These are phyloP conservation scores for Buathra laborator DNA, from an alignment of 2,888 invertebrate species.

Conservation along the genomic window DNA sequence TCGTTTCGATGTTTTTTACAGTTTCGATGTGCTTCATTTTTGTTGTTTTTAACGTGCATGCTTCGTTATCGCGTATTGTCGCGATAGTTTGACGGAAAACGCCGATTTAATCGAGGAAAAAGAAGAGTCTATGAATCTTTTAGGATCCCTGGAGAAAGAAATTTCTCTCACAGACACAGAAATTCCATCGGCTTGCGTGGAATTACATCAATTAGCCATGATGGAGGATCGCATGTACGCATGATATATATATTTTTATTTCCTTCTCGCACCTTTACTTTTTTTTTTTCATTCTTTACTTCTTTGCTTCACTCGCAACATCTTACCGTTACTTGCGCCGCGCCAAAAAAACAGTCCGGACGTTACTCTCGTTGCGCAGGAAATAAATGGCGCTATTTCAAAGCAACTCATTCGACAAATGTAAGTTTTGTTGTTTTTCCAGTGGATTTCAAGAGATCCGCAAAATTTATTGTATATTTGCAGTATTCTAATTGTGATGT, in stretches of 20 bases:
- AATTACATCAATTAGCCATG: conserved; percentile 77
- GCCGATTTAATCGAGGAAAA: conserved; percentile 60
- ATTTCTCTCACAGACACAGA: conserved; percentile 67
- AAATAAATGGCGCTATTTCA: conserved; percentile 73
- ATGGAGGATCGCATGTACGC: conserved; percentile 85
- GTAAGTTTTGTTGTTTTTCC: conserved; percentile 75
- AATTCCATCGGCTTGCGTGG: conserved; percentile 76
- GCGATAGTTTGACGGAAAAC: conserved; percentile 75
- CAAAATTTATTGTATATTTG: neutral
- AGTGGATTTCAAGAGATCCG: neutral
- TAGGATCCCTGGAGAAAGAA: conserved; percentile 65
- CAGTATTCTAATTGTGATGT: neutral
- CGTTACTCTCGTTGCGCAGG: conserved; percentile 80
- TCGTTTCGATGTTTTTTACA: conserved; percentile 63
- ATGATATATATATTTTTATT: conserved; percentile 72
- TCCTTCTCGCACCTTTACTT: conserved; percentile 60
- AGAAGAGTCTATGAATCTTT: conserved; percentile 65
- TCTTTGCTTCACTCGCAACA: conserved; percentile 60
- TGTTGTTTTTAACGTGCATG: conserved; percentile 80
- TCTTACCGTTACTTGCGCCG: conserved; percentile 71
- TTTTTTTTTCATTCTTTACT: conserved; percentile 53
- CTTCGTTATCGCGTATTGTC: conserved; percentile 75
- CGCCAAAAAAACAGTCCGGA: conserved; percentile 81
- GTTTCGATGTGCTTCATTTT: conserved; percentile 77
- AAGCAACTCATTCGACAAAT: conserved; percentile 76